Conservation (phyloP, 2,888 invertebrate genomes). For the Noctua janthe region DNA sequence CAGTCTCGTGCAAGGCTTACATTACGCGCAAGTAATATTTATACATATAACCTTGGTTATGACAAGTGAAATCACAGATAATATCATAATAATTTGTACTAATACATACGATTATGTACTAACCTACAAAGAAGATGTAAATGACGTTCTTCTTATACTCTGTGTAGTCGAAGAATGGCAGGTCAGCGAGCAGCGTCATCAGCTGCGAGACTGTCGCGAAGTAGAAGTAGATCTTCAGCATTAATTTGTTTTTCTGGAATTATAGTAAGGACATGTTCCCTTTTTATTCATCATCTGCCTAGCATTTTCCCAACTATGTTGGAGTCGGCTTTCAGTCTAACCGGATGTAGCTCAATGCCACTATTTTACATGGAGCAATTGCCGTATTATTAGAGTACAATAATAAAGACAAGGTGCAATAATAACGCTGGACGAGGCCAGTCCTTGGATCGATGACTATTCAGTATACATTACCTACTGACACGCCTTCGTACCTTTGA, state of each 20-base stretch:
- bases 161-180: constrained; percentile 75
- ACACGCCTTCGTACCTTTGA: neutral
- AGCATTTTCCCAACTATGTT: neutral
- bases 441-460: neutral
- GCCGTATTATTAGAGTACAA: neutral
- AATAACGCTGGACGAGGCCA: neutral
- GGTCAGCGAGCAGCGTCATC: constrained; percentile 75
- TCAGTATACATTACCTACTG: neutral
- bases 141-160: constrained; percentile 74
- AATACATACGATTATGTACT: constrained; percentile 46
- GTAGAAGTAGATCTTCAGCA: constrained; percentile 79
- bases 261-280: neutral
- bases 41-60: neutral
- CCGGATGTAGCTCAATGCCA: no score
- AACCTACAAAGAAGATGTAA: constrained; percentile 77
- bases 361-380: no score
- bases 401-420: neutral
- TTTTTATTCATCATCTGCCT: neutral
- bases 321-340: no score
- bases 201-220: constrained; percentile 75
- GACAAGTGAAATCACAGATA: constrained; percentile 9
- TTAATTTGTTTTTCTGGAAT: constrained; percentile 77
- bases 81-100: neutral
- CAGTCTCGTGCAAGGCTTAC: neutral
- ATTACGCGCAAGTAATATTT: neutral